Evolutionary conservation across 2,797 vertebrate genomes (phyloP), one percentile per base, ranked within the genome.

Genomic region (Spinibarbus caldwelli): DNA sequence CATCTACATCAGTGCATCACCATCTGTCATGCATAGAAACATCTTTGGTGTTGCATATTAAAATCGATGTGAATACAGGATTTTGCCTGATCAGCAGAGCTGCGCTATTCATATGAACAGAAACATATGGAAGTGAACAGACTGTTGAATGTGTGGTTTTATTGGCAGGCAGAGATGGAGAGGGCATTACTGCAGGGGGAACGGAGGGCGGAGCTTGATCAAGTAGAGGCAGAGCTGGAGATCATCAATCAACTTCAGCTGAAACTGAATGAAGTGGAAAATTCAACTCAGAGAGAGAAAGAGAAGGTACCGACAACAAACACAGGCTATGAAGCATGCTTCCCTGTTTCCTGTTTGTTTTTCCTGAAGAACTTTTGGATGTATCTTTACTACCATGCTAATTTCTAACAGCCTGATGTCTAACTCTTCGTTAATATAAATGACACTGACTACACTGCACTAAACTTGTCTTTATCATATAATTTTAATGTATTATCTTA

Each of bases 101-200:
- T 54, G 23, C 2, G 4, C 36, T 70, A 43, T 68, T 78, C 76
- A 78, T 70, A 34, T 68, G 68, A 82, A 47, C 34, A 52, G 80
- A 64, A 81, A 38, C 54, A 67, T 83, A 81, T 76, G 87, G 57
- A 87, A 83, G 41, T 17, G 38, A 81, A 86, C 67, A 73, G 57
- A 81, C 66, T 72, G 31, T 71, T 85, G 31, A 21, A 80, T 78
- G 72, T 83, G 19, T 82, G 26, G 78, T 86, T 88, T 78, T 89
- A 54, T n/a, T 36, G 26, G 26, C 88, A 99, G 98, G 97, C 96
- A 31, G 98, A 99, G 93, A 97, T 99, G 97, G 98, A 99, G 92
- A 94, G 95, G 41, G 98, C 97, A 0, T 93, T 99, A 90, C 95
- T 99, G 91, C 98, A 98, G 90, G 97, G 97, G 0, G 98, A 99